Evolutionary conservation across 2,888 invertebrate species (phyloP).

Genomic region (Dryomyza anilis): DNA sequence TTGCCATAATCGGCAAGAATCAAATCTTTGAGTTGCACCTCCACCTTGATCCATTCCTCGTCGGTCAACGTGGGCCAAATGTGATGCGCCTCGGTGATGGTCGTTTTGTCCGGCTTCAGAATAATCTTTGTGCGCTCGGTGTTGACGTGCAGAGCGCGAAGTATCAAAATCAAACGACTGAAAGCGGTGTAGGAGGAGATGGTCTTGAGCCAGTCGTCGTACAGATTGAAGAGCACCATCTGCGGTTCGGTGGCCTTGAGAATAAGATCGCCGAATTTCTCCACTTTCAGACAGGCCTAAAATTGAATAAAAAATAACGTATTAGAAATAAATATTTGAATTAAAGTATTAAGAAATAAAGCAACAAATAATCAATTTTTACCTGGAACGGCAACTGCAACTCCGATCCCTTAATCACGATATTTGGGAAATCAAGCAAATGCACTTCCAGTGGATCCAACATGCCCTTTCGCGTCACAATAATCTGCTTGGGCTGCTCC

Average conservation of each 20-base stretch:
- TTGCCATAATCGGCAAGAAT: conserved; percentile 99
- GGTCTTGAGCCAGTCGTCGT: conserved; percentile 99
- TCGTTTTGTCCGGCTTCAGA: conserved; percentile 98
- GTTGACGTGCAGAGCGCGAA: conserved; percentile 97
- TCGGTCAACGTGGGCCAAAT: conserved; percentile 98
- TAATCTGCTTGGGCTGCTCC: conserved; percentile 99
- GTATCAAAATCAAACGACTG: conserved; percentile 93
- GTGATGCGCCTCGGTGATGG: conserved; percentile 98
- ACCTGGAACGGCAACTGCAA: conserved; percentile 98
- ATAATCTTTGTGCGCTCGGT: conserved; percentile 99
- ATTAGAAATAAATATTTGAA: not conserved
- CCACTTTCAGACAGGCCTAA: conserved; percentile 97
- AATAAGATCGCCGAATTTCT: conserved; percentile 99
- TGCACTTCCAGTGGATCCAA: conserved; percentile 99
- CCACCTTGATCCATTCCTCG: conserved; percentile 99
- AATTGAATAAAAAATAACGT: conserved; percentile 62
- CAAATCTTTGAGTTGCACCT: conserved; percentile 96
- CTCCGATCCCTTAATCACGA: conserved; percentile 99
- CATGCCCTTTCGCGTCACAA: conserved; percentile 99
- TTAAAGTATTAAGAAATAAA: not conserved
- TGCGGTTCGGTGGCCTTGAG: conserved; percentile 99
- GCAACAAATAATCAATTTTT: not conserved
- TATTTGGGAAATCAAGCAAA: conserved; percentile 99
- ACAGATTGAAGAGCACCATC: conserved; percentile 99
- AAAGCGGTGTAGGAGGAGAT: conserved; percentile 99